Evolutionary conservation across 2,113 vertebrate species (phyloP).

Genomic region (Boulengerochromis microlepis): DNA sequence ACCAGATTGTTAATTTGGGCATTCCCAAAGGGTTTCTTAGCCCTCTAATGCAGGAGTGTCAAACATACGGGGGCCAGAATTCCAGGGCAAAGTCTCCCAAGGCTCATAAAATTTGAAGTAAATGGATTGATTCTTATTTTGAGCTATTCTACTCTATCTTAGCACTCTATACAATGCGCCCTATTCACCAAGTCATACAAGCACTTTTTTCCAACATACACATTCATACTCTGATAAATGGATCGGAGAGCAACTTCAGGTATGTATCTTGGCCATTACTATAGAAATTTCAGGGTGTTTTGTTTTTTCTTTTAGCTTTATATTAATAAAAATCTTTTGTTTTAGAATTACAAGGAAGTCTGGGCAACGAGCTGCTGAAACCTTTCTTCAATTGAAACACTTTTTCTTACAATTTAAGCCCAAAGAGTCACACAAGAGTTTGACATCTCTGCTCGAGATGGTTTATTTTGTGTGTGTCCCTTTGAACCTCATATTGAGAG

Average conservation of each 20-base stretch:
- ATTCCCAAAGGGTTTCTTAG: not conserved
- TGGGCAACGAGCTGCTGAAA: not conserved
- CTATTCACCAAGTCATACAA: not conserved
- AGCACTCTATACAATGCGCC: not conserved
- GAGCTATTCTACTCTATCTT: not conserved
- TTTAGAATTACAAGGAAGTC: not conserved
- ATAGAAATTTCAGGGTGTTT: not conserved
- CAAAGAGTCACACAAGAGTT: not conserved
- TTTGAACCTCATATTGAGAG: not conserved
- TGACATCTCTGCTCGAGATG: not conserved
- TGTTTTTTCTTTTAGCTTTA: not conserved
- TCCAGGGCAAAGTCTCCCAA: not conserved
- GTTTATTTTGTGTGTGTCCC: not conserved
- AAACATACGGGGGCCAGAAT: not conserved
- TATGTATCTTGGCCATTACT: not conserved
- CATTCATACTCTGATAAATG: not conserved
- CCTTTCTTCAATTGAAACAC: not conserved
- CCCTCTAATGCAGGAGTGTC: not conserved
- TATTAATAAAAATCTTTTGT: not conserved
- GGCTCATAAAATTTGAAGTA: not conserved
- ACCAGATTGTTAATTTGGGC: not conserved
- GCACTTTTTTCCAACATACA: not conserved
- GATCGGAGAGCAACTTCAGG: not conserved
- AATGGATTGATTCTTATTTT: not conserved
- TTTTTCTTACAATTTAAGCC: not conserved